Conservation (phyloP, 1,140 invertebrate species). For the Diorhabda carinulata region DNA sequence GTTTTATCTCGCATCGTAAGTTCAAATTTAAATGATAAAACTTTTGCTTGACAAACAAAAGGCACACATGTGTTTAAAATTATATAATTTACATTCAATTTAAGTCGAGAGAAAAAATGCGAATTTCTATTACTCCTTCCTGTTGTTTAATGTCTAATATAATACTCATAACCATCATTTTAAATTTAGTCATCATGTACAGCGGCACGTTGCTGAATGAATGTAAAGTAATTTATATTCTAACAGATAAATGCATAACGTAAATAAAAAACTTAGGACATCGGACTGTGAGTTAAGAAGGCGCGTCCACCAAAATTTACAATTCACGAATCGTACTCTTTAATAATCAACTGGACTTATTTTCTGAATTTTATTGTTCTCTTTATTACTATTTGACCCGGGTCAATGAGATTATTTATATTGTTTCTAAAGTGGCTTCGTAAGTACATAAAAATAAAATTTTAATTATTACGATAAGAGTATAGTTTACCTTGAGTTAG, state of each 20-base stretch:
- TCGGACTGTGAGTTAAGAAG: too few species aligned
- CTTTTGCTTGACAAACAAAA: too few species aligned
- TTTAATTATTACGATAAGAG: slow-evolving; percentile 7
- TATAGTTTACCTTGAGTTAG: slow-evolving; percentile 15
- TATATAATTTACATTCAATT: slow-evolving; percentile 22
- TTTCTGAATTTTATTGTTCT: slow-evolving; percentile 25
- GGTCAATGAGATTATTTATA: slow-evolving; percentile 23
- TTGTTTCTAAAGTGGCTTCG: slow-evolving; percentile 15
- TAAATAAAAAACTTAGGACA: too few species aligned
- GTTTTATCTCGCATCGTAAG: too few species aligned
- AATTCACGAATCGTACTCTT: background rate
- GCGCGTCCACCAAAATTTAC: background rate
- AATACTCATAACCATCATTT: slow-evolving; percentile 23
- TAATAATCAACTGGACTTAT: slow-evolving; percentile 14
- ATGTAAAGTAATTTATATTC: too few species aligned
- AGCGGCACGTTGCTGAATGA: too few species aligned
- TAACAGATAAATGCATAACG: too few species aligned
- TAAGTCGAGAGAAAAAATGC: slow-evolving; percentile 25
- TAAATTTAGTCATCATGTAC: too few species aligned
- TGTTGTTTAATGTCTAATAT: slow-evolving; percentile 31
- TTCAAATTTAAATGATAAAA: too few species aligned
- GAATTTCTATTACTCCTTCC: slow-evolving; percentile 36
- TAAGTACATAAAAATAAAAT: slow-evolving; percentile 6
- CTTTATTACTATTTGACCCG: slow-evolving; percentile 30
- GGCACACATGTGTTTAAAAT: slow-evolving; percentile 1